A percentile compares a stretch with the other conserved stretches of the same genome.
Evolutionary conservation across 1,140 invertebrate genomes (phyloP).

Genomic region (Dendrolimus punctatus): DNA sequence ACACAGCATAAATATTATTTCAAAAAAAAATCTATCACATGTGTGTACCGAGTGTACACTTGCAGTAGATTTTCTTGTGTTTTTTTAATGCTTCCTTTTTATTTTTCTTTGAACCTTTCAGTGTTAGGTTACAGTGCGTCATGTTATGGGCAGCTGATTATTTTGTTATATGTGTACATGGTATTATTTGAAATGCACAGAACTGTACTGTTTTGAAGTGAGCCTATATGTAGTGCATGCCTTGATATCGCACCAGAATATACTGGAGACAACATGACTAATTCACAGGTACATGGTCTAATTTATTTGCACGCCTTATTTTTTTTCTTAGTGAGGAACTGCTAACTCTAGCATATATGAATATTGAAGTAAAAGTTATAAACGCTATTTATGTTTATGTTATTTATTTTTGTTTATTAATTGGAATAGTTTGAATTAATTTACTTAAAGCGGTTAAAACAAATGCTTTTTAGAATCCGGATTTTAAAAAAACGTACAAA

Average conservation of each 20-base stretch:
- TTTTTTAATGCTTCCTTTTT: conserved; percentile 46
- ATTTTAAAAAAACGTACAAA: no score
- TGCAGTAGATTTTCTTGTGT: conserved; percentile 24
- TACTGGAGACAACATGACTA: conserved; percentile 59
- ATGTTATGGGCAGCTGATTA: conserved; percentile 56
- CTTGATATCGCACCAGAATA: conserved; percentile 53
- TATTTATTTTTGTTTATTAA: neutral
- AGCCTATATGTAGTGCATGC: conserved; percentile 66
- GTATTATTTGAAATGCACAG: conserved; percentile 62
- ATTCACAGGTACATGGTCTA: conserved; percentile 62
- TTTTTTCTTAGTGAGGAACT: conserved; percentile 7
- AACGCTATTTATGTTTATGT: neutral
- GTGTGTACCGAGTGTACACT: conserved; percentile 23
- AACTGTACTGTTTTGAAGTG: conserved; percentile 54
- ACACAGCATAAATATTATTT: conserved; percentile 31
- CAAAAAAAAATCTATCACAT: conserved; percentile 17
- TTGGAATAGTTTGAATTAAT: no score
- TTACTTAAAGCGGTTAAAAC: no score
- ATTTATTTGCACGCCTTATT: conserved; percentile 20
- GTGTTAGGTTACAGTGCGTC: conserved; percentile 62
- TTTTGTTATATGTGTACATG: conserved; percentile 55
- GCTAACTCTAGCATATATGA: no score
- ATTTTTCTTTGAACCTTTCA: conserved; percentile 59
- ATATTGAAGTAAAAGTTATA: neutral
- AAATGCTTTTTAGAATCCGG: no score